Percentiles rank a stretch among this genome's conserved stretches.
These are phyloP conservation scores for Psittacula cyanocephala DNA, from an alignment of 2,113 vertebrate species.

Conservation along the genomic window DNA sequence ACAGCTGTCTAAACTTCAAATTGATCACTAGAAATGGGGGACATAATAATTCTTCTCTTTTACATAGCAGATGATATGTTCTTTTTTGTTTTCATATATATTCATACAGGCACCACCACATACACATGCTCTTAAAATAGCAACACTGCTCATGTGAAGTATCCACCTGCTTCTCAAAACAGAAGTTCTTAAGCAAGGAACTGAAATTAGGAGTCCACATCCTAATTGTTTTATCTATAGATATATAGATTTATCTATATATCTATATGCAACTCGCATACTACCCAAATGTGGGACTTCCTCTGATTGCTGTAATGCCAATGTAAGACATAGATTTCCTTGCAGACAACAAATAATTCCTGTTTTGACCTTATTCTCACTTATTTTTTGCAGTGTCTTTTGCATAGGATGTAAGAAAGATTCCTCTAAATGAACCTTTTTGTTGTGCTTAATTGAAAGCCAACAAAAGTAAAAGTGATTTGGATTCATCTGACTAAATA, in stretches of 20 bases:
- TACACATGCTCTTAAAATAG: background rate
- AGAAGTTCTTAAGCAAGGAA: constrained; percentile 38
- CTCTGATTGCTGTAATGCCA: constrained; percentile 45
- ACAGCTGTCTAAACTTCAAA: background rate
- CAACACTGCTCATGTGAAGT: background rate
- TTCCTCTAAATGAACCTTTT: background rate
- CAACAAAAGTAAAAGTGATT: background rate
- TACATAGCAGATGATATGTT: background rate
- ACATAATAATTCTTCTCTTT: background rate
- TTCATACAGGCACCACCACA: background rate
- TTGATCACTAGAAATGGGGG: background rate
- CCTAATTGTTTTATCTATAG: constrained; percentile 13
- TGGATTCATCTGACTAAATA: background rate
- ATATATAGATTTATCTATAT: background rate
- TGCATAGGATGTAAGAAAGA: background rate
- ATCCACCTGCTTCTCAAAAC: background rate
- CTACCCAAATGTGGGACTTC: constrained; percentile 2
- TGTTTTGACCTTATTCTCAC: background rate
- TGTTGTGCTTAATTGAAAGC: background rate
- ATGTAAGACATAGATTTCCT: constrained; percentile 2
- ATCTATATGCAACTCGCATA: constrained; percentile 41
- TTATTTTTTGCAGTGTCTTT: background rate
- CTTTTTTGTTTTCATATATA: background rate
- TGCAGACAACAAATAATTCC: background rate
- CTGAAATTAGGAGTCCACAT: background rate